Evolutionary conservation across 2,888 invertebrate species (phyloP), one percentile per base, ranked within the genome.

Genomic region (Chloroclysta siterata): DNA sequence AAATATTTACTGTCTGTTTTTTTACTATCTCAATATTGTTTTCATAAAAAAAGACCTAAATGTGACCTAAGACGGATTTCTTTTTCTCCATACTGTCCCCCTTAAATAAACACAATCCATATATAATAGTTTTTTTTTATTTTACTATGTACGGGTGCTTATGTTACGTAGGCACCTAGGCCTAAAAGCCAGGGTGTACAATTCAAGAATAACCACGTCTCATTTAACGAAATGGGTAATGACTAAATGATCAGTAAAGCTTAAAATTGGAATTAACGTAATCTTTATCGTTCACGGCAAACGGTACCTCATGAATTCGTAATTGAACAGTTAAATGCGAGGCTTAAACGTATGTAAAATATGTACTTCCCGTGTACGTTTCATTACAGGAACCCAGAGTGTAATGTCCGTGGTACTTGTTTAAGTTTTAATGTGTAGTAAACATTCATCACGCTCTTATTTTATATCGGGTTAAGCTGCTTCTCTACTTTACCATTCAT

Each of bases 311-410:
- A 59, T 51, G 44, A 51, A 60, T 65, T 53, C 11, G 39, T 57
- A 67, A 68, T 51, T 60, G 44, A 62, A 59, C 54, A 58, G 69
- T 59, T 70, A 70, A 72, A 68, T 72, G 66, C 52, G 69, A 67
- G 39, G 67, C 60, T 58, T 62, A 50, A 71, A 66, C 59, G 58
- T 74, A 68, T 63, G 72, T 74, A 73, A 69, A 74, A 72, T 73
- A 70, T 59, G 69, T 64, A 66, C 63, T 33, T 65, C 64, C 53
- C 61, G 55, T 66, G 69, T 72, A 70, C 68, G 69, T 75, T 74
- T 66, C 63, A 72, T 72, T 68, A 66, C 66, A 63, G 51, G 15
- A 15, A 15, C 7, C 2, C 14, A 46, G 17, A 46, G 52, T 53
- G 59, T 54, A 71, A 69, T 73, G 33, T 8, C 5, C 8, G 5